A percentile compares a stretch with the other conserved stretches of the same genome.
These are phyloP conservation scores for Rhagophthalmus giganteus DNA, from an alignment of 2,888 invertebrate genomes.

Conservation along the genomic window DNA sequence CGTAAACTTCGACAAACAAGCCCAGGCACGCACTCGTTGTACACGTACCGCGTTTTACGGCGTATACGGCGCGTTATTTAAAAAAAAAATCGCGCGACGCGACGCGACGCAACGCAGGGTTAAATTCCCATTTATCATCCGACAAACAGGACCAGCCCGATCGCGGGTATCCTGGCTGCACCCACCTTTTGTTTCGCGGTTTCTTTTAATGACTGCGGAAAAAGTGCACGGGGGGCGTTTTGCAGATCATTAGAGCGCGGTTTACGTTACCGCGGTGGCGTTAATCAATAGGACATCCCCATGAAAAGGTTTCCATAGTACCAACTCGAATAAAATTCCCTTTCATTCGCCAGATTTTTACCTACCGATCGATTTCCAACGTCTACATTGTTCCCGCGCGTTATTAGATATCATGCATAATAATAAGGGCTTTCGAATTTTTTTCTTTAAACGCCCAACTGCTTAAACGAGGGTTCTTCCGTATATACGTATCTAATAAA, in stretches of 20 bases:
- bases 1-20: no score
- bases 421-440: no score
- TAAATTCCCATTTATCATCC: constrained; percentile 10
- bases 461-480: not conserved
- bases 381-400: not conserved
- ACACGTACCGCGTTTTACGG: no score
- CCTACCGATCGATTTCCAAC: not conserved
- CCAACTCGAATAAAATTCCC: constrained; percentile 12
- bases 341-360: not conserved
- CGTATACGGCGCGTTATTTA: no score
- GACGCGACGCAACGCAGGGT: no score
- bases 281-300: constrained; percentile 15
- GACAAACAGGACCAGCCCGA: constrained; percentile 1
- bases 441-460: not conserved
- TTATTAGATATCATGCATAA: not conserved
- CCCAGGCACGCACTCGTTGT: no score
- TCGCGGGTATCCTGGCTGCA: constrained; percentile 4
- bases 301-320: constrained; percentile 12
- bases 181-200: constrained; percentile 10
- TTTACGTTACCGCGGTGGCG: constrained; percentile 11
- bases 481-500: not conserved
- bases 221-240: constrained; percentile 12
- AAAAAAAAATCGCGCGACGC: no score
- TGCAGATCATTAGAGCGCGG: constrained; percentile 16
- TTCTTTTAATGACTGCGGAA: constrained; percentile 14